Evolutionary conservation across 2,888 invertebrate genomes (phyloP).

Genomic region (Aplocera efformata): DNA sequence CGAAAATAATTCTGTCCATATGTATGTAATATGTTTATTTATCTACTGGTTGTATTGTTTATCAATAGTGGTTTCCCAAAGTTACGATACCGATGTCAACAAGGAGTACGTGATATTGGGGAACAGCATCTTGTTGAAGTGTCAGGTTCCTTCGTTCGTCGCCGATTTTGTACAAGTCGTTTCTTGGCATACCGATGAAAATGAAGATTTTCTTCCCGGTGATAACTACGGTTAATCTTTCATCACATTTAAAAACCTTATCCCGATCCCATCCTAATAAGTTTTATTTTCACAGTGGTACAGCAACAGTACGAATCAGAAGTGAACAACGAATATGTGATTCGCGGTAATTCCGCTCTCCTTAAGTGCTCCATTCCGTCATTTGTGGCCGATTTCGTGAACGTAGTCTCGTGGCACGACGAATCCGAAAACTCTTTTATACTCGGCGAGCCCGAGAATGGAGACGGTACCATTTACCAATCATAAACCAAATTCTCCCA

Average conservation of each 20-base stretch:
- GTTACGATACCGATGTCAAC: constrained; percentile 91
- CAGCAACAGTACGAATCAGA: constrained; percentile 95
- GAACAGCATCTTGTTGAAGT: constrained; percentile 89
- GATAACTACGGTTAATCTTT: constrained; percentile 79
- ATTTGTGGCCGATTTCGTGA: constrained; percentile 95
- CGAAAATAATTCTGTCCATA: too few species aligned
- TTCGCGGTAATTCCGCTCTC: constrained; percentile 93
- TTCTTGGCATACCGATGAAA: constrained; percentile 89
- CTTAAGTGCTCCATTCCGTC: constrained; percentile 95
- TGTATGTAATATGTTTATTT: neutral
- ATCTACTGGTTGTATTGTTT: constrained; percentile 24
- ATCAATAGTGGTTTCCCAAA: constrained; percentile 86
- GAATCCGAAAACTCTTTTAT: constrained; percentile 83
- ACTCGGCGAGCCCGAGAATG: constrained; percentile 52
- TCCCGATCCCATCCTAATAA: constrained; percentile 24
- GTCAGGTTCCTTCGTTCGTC: constrained; percentile 92
- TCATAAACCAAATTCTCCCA: constrained; percentile 17
- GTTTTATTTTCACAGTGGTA: constrained; percentile 83
- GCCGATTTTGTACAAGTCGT: constrained; percentile 91
- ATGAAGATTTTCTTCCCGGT: constrained; percentile 85
- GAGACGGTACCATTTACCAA: constrained; percentile 53
- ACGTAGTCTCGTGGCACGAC: constrained; percentile 92
- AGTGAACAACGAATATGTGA: constrained; percentile 95
- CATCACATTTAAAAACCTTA: constrained; percentile 18
- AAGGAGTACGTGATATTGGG: constrained; percentile 92